Base-by-base conservation (phyloP, 2,888 invertebrate species). In the Coenonympha glycerion region DNA sequence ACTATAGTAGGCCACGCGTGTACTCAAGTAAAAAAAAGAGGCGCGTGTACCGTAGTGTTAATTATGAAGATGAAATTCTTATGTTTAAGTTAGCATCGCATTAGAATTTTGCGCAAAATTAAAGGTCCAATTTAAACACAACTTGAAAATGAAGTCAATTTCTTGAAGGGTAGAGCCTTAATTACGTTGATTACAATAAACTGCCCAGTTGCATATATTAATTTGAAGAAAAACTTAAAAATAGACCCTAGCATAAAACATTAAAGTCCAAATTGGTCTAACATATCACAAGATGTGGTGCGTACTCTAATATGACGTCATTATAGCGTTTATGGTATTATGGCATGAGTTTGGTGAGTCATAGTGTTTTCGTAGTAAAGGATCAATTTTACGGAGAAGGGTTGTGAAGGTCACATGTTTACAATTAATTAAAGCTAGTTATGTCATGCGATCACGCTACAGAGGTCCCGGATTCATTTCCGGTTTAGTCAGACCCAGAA, bases 371-470 rank as follows among this genome's bases (percentile, higher is more conserved):
- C 44, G 18, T 15, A 8, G 44, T 21, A 44, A 13, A 31, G 11
- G 21, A 21, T 31, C 21, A 21, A 21, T 33, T 44, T 33, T 44
- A 44, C 30, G 31, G 15, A 31, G 33, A 44, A 44, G 31, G 31
- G 19, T 21, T 22, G 8, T 13, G 5, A 44, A 44, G 44, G 44
- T 44, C 39, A 9, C 15, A 1, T 15, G 9, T 24, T 40, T 24
- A 24, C 13, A 13, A 39, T 24, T 39, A 39, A 24, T 24, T 24
- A 11, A 13, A 8, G 8, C 5, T 11, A 8, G 3, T 19, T 19
- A 21, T 21, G 21, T 31, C 31, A 31, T 22, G 13, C 13, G 6
- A 30, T 40, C 28, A 41, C 39, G 22, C 18, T 18, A 30, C 30
- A 11, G 1, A 6, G 16, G 13, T 41, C 5, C 31, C 16, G 15